These are phyloP conservation scores for Apostichopus californicus DNA, from an alignment of 35 echinoderm and acorn worm species.

Conservation along the genomic window DNA sequence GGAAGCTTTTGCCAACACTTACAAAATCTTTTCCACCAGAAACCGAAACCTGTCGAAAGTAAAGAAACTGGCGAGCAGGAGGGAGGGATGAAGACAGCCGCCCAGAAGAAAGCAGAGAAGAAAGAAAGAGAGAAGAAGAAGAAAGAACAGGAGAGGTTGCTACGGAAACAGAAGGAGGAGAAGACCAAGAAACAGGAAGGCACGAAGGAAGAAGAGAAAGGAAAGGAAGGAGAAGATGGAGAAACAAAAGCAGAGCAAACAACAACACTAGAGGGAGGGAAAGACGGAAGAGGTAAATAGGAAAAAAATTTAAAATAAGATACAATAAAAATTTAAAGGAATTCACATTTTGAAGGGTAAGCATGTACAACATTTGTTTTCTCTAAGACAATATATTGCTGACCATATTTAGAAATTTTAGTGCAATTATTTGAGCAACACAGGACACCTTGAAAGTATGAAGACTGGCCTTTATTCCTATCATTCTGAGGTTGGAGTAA, in stretches of 20 bases:
- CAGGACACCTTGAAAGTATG: too few relatives aligned
- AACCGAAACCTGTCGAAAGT: conserved; percentile 19
- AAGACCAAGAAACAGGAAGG: conserved; percentile 54
- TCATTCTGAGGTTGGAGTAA: too few relatives aligned
- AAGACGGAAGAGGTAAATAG: neutral
- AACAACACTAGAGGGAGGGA: neutral
- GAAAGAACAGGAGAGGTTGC: conserved; percentile 65
- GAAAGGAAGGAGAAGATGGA: neutral
- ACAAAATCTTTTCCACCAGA: neutral
- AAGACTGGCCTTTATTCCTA: too few relatives aligned
- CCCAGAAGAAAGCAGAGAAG: conserved; percentile 97
- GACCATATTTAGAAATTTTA: too few relatives aligned
- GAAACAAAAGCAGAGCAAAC: neutral
- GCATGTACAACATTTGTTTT: too few relatives aligned
- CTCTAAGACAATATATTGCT: too few relatives aligned
- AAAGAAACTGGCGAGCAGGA: conserved; percentile 34
- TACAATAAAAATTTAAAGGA: too few relatives aligned
- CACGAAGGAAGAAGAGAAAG: conserved; percentile 1
- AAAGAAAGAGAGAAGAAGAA: conserved; percentile 88
- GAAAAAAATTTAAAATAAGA: neutral
- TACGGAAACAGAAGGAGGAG: conserved; percentile 62
- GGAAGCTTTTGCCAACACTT: neutral
- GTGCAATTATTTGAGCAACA: too few relatives aligned
- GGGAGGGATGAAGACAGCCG: conserved; percentile 84
- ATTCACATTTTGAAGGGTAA: too few relatives aligned